Base-by-base conservation (phyloP, 2,113 vertebrate species). In the Percopsis transmontana region DNA sequence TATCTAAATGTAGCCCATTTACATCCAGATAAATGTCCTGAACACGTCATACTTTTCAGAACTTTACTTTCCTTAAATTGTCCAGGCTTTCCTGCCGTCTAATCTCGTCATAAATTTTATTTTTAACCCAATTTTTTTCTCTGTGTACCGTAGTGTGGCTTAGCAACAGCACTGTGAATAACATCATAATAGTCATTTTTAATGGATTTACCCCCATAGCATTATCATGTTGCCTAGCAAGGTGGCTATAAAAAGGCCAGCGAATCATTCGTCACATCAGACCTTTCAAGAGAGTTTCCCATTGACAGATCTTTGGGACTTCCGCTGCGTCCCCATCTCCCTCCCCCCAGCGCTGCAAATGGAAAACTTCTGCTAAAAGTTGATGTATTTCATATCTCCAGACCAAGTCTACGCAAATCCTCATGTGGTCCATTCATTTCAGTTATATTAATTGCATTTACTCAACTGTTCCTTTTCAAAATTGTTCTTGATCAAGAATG, bases 91-190 rank as follows among this genome's bases (percentile, higher is more conserved):
- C 82, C 80, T 53, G 73, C 77, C 85, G 85, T 66, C 64, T 84
- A 62, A 77, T 16, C 55, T 65, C 69, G 41, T 86, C 85, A 86
- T 79, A 68, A 71, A 54, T 78, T 80, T 72, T 87, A 85, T 87
- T 87, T 88, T 79, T 80, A 79, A n/a, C n/a, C 48, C 53, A 67
- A 82, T 70, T 76, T 84, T 82, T 71, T 72, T 33, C 61, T 1
- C 23, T 18, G 18, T 19, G 6, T 10, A 19, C 16, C 41, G 41
- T 48, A 11, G 8, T 84, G 78, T 82, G 82, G 65, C 85, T 52
- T 74, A 76, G 85, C 70, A 88, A 86, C 86, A 61, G 55, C 54
- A 64, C 69, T 13, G 68, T 77, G 74, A 87, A 77, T 76, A 87
- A 83, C 68, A 76, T 76, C 75, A 66, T 27, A 50, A 67, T 62